Base-by-base conservation (phyloP, 2,888 invertebrate species). In the Hetaerina titia region DNA sequence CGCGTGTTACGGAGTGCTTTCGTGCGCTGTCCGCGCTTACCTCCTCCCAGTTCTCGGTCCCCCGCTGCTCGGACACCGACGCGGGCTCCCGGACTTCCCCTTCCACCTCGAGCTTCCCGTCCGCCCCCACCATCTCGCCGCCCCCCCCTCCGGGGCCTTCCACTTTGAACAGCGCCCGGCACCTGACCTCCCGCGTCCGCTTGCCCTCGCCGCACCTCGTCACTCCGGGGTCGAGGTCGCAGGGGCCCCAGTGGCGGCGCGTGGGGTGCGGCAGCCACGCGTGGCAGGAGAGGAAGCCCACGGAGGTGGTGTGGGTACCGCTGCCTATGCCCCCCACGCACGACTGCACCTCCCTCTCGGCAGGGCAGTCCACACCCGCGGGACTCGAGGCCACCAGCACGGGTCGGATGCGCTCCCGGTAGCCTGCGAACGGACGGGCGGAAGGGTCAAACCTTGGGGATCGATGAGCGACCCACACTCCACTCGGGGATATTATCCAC, bases 141-240 rank as follows among this genome's bases (percentile, higher is more conserved):
- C 31, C 69, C 11, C 60, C 25, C 89, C 19, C 31, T 22, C 5
- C 58, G 2, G 63, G 74, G 45, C 25, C 64, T 69, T 95, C 87
- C 13, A 45, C 60, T 19, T 97, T 97, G 95, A 97, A 97, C 96
- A 97, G 97, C 89, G 97, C 97, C 13, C 97, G 96, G 95, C 98
- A 98, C 95, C 97, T 96, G 22, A 98, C 96, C 90, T 97, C 97
- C 81, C 98, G 96, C 89, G 97, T 97, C 60, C 97, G 96, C 95
- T 97, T 97, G 9, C 98, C 98, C 0, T 97, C 97, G 0, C 98
- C 98, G 96, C 98, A 98, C 6, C 89, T 95, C 94, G 96, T 95
- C 94, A 95, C 94, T 15, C 95, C 95, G 95, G 96, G 94, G 69
- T 95, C 95, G 60, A 97, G 96, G 58, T 97, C 97, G 95, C 97